A percentile compares a stretch with the other conserved stretches of the same genome.
Conservation (phyloP, 2,113 vertebrate genomes). For the Heptranchias perlo region DNA sequence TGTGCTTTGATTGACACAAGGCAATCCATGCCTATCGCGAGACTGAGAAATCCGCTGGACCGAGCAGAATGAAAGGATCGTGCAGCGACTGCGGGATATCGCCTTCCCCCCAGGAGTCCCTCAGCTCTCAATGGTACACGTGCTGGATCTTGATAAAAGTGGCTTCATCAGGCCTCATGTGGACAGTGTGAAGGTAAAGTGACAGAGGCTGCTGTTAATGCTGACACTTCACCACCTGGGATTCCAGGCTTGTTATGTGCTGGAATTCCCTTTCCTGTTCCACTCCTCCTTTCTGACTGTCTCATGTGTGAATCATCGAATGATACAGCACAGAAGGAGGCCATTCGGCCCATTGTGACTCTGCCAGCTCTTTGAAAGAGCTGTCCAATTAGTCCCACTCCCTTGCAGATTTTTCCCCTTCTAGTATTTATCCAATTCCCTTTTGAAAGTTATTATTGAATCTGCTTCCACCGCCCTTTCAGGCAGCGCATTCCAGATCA, state of each 20-base stretch:
- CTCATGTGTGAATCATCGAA: too few species aligned
- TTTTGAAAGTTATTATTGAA: neutral
- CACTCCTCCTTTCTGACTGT: neutral
- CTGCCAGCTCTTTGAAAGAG: neutral
- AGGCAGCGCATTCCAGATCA: neutral
- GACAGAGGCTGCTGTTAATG: neutral
- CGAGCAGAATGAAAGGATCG: slow-evolving; percentile 51
- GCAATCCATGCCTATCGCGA: slow-evolving; percentile 83
- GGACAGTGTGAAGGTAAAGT: slow-evolving; percentile 78
- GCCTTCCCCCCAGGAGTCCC: slow-evolving; percentile 61
- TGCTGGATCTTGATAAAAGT: slow-evolving; percentile 72
- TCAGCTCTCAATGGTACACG: slow-evolving; percentile 67
- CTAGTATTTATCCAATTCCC: neutral
- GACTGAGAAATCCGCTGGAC: slow-evolving; percentile 74
- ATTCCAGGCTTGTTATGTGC: neutral
- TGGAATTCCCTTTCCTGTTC: neutral
- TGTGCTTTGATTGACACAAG: slow-evolving; percentile 47
- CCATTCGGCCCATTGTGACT: too few species aligned
- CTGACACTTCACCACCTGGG: too few species aligned
- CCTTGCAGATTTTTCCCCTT: neutral
- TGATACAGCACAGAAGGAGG: too few species aligned
- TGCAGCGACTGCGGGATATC: slow-evolving; percentile 58
- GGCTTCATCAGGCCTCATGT: slow-evolving; percentile 84
- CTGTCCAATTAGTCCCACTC: too few species aligned
- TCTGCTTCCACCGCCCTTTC: neutral